A percentile compares a stretch with the other conserved stretches of the same genome.
Evolutionary conservation across 2,113 vertebrate genomes (phyloP).

Genomic region (Lophius piscatorius): DNA sequence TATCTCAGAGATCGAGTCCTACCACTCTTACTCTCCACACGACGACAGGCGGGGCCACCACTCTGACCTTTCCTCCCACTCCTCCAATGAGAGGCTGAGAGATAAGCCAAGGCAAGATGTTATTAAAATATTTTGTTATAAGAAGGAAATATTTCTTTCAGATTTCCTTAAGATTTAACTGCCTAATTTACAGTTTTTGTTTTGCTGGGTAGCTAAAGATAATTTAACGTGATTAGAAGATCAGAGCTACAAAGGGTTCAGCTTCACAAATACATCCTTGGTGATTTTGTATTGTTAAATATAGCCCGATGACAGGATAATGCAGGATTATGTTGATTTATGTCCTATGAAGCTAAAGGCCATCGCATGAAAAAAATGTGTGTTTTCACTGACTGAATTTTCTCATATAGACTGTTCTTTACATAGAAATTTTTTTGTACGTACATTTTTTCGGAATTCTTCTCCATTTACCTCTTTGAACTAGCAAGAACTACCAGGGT

Average conservation of each 20-base stretch:
- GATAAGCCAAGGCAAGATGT: slow-evolving; percentile 86
- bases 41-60: slow-evolving; percentile 87
- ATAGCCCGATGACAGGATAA: slow-evolving; percentile 43
- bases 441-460: no score
- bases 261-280: no score
- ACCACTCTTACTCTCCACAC: slow-evolving; percentile 92
- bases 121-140: background rate
- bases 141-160: background rate
- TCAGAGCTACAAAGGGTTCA: no score
- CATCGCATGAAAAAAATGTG: slow-evolving; percentile 20
- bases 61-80: slow-evolving; percentile 93
- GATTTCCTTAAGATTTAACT: no score
- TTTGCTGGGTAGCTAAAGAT: background rate
- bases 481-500: no score
- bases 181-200: background rate
- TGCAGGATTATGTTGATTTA: slow-evolving; percentile 50
- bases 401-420: background rate
- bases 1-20: slow-evolving; percentile 97
- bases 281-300: background rate
- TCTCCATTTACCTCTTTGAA: no score
- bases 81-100: slow-evolving; percentile 92
- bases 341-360: slow-evolving; percentile 22
- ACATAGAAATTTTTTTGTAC: background rate
- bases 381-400: background rate
- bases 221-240: no score